Conservation (phyloP, 2,888 invertebrate species). For the Eumerus sabulonum region DNA sequence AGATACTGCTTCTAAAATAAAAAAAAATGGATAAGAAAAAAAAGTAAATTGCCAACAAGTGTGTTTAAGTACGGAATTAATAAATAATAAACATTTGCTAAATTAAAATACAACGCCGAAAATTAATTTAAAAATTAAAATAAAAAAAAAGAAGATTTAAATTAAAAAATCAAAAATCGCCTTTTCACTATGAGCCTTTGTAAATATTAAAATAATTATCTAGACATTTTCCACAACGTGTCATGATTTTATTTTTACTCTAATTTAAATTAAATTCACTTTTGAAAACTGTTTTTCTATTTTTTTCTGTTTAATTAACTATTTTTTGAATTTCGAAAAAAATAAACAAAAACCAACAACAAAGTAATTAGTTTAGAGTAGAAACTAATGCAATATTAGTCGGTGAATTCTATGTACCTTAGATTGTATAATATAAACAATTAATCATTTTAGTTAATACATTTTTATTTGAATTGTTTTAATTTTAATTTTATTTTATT, state of each 20-base stretch:
- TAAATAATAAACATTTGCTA: constrained; percentile 12
- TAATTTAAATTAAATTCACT: constrained; percentile 37
- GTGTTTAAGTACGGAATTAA: constrained; percentile 4
- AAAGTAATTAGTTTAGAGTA: constrained; percentile 39
- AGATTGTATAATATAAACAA: constrained; percentile 29
- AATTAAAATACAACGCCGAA: constrained; percentile 1
- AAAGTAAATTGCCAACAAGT: neutral
- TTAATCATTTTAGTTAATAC: constrained; percentile 38
- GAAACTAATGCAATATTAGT: constrained; percentile 52
- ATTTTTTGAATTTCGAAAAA: no score
- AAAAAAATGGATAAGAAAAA: neutral
- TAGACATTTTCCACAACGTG: constrained; percentile 34
- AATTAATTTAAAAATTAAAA: neutral
- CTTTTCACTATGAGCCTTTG: constrained; percentile 32
- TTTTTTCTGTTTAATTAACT: constrained; percentile 9
- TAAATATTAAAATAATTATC: constrained; percentile 37
- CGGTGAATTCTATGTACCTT: constrained; percentile 45
- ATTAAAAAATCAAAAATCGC: constrained; percentile 28
- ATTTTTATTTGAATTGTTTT: constrained; percentile 27
- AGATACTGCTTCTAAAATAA: neutral
- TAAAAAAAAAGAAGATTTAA: neutral
- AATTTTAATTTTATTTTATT: neutral
- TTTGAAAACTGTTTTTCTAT: constrained; percentile 26
- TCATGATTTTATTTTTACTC: constrained; percentile 34
- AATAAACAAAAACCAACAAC: constrained; percentile 10